phyloP scores from a whole-genome alignment of 2,113 vertebrate species.

The Pelusios castaneus region DNA sequence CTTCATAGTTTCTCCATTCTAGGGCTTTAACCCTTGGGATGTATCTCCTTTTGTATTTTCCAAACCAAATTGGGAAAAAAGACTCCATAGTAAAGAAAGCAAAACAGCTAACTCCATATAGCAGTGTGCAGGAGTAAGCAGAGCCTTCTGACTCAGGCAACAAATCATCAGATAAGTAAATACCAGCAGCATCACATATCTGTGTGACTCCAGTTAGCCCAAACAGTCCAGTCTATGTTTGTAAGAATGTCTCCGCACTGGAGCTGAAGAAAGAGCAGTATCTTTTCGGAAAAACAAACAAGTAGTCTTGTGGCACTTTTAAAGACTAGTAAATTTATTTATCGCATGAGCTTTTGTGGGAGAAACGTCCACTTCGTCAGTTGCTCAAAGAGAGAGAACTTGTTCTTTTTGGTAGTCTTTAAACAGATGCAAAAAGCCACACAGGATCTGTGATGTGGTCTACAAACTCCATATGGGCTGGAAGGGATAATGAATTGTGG shows the following conservation, averaged over 20 bases:
- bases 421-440: background rate
- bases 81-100: background rate
- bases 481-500: background rate
- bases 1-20: background rate
- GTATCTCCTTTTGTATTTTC: background rate
- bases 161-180: background rate
- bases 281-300: no score
- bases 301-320: no score
- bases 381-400: no score
- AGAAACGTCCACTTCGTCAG: no score
- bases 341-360: no score
- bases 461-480: background rate
- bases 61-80: background rate
- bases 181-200: background rate
- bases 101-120: background rate
- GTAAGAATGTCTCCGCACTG: background rate
- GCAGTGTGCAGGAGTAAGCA: background rate
- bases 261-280: background rate
- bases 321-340: no score
- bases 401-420: background rate
- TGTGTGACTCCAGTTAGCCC: background rate
- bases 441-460: background rate
- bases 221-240: background rate
- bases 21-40: background rate
- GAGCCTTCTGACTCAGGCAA: background rate